Evolutionary conservation across 2,888 invertebrate species (phyloP), one percentile per base, ranked within the genome.

Genomic region (Caenorhabditis afra): DNA sequence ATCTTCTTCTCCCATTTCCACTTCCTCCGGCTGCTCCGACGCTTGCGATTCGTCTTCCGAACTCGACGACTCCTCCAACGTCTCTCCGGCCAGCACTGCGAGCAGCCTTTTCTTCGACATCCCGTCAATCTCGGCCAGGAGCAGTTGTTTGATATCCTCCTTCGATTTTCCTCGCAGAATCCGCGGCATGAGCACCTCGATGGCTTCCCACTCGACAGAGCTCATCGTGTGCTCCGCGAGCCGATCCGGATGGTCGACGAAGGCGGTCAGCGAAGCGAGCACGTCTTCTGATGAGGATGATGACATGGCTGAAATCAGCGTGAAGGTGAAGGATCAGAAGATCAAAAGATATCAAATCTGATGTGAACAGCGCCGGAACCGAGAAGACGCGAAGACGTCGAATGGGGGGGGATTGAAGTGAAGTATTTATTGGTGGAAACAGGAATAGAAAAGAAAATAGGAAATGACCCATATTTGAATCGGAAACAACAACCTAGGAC

Each of bases 101-200:
- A 67, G 37, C 8, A 78, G 37, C 16, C 78, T 35, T 23, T 78
- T 78, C 23, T 66, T 67, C 22, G 78, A 78, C 78, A 78, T 78
- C 52, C 66, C 73, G 49, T 78, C 78, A 5, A 78, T 52, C 44
- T 78, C 78, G 3, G 71, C 78, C 1, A 78, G 44, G n/a, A 78
- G 22, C 23, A 78, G 22, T 29, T 78, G 71, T 14, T 78, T 61
- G 22, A 78, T 45, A n/a, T 78, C 71, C 20, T 78, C 71, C 49
- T 62, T 66, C 3, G 71, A 62, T 39, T 71, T 66, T n/a, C 78
- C 78, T 35, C 67, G 45, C 4, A 77, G 61, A 16, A 77, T 66
- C 2, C 61, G 44, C 11, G 77, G 77, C 70, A 71, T 77, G 18
- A 77, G 29, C n/a, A 65, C 59, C 11, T 77, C 77, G 12, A 77